phyloP scores from a whole-genome alignment of 2,888 invertebrate species.

The Volucella inanis region DNA sequence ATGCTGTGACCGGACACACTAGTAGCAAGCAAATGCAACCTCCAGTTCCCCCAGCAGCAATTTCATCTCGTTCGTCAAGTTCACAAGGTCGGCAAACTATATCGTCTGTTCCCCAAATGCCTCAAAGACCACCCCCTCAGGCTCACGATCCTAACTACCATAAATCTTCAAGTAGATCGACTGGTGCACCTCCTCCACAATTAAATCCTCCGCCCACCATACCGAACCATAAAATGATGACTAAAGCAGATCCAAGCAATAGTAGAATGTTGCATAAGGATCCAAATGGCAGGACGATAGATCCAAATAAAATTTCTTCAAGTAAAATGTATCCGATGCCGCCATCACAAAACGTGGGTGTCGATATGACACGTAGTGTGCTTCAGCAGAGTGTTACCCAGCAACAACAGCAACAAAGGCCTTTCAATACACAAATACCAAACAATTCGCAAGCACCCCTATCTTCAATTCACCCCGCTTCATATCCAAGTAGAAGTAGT shows the following conservation, averaged over 20 bases:
- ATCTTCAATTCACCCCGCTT: conserved; percentile 66
- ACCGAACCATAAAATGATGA: conserved; percentile 73
- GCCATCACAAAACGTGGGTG: conserved; percentile 66
- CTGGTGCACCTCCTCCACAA: conserved; percentile 73
- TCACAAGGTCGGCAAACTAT: conserved; percentile 54
- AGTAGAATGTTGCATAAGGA: conserved; percentile 74
- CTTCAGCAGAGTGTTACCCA: conserved; percentile 63
- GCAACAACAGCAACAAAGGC: conserved; percentile 62
- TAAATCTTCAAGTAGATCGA: conserved; percentile 77
- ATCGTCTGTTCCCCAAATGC: conserved; percentile 53
- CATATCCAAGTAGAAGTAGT: conserved; percentile 63
- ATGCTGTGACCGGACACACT: conserved; percentile 66
- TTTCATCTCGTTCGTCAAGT: conserved; percentile 72
- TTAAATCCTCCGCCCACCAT: conserved; percentile 60
- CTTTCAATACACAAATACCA: conserved; percentile 72
- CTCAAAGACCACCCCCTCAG: conserved; percentile 73
- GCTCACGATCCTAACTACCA: conserved; percentile 80
- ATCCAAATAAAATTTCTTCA: conserved; percentile 68
- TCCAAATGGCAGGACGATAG: conserved; percentile 56
- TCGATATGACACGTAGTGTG: conserved; percentile 75
- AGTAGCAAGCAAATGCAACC: conserved; percentile 73
- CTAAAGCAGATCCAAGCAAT: conserved; percentile 62
- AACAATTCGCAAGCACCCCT: conserved; percentile 72
- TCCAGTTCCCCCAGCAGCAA: conserved; percentile 64
- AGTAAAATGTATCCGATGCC: conserved; percentile 69